Conservation (phyloP, 2,113 vertebrate species). For the Rutilus rutilus region DNA sequence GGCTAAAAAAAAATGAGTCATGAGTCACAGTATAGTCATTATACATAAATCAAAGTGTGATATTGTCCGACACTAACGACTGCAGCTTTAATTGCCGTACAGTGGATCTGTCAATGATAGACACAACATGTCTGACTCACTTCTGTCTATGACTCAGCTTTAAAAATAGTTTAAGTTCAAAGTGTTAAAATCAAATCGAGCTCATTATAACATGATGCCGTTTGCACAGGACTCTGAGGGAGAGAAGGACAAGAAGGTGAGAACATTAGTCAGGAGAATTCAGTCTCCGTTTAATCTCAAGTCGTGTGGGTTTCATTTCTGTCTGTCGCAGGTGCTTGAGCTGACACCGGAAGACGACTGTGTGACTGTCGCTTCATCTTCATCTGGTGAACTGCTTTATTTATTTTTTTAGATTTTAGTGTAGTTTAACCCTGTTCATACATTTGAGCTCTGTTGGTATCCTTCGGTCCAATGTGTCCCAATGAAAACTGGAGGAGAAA, state of each 20-base stretch:
- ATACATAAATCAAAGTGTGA: not conserved
- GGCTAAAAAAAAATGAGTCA: not conserved
- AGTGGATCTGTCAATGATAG: not conserved
- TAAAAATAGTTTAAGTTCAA: not conserved
- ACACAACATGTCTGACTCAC: not conserved
- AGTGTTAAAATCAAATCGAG: not conserved
- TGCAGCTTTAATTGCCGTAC: not conserved
- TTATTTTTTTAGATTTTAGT: not conserved
- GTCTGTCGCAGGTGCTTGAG: not conserved
- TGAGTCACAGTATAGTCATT: not conserved
- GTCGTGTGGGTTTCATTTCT: not conserved
- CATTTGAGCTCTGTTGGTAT: not conserved
- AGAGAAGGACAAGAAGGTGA: slow-evolving; percentile 6
- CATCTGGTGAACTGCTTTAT: not conserved
- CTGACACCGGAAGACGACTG: not conserved
- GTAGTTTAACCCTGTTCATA: not conserved
- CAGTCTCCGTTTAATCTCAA: too few species aligned
- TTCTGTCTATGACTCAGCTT: not conserved
- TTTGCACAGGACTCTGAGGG: not conserved
- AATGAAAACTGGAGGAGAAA: not conserved
- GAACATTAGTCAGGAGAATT: not conserved
- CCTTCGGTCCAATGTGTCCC: too few species aligned
- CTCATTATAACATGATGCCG: not conserved
- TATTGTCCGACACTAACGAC: not conserved
- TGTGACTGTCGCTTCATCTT: not conserved